Conservation (phyloP, 2,797 vertebrate species). For the Crax fasciolata region DNA sequence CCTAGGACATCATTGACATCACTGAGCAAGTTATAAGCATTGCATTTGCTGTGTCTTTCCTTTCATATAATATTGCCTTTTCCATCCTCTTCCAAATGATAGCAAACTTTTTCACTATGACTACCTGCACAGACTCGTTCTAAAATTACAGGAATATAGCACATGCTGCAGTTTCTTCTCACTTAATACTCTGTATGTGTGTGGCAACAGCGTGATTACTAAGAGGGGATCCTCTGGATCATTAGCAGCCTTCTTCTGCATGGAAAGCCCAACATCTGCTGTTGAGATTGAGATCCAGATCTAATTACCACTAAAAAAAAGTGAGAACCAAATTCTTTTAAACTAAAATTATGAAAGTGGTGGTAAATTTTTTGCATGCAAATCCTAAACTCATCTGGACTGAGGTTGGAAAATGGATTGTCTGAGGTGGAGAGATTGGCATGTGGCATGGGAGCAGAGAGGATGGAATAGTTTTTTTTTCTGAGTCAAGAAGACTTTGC, state of each 20-base stretch:
- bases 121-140: not conserved
- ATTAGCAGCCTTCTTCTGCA: not conserved
- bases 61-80: not conserved
- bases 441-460: not conserved
- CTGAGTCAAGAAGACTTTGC: not conserved
- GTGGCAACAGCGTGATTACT: not conserved
- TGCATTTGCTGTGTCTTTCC: not conserved
- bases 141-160: not conserved
- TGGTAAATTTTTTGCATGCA: not conserved
- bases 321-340: not conserved
- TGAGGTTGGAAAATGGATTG: not conserved
- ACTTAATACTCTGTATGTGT: not conserved
- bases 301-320: not conserved
- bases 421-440: not conserved
- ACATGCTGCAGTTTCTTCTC: not conserved
- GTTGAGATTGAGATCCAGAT: slow-evolving; percentile 17
- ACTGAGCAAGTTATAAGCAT: not conserved
- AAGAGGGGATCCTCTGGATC: not conserved
- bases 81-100: not conserved
- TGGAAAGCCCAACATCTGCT: slow-evolving; percentile 29
- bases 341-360: not conserved
- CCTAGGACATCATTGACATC: not conserved
- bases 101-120: not conserved
- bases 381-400: not conserved
- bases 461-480: not conserved